These are phyloP conservation scores for Mus spretus DNA, from an alignment of 2,797 vertebrate species.

Conservation along the genomic window DNA sequence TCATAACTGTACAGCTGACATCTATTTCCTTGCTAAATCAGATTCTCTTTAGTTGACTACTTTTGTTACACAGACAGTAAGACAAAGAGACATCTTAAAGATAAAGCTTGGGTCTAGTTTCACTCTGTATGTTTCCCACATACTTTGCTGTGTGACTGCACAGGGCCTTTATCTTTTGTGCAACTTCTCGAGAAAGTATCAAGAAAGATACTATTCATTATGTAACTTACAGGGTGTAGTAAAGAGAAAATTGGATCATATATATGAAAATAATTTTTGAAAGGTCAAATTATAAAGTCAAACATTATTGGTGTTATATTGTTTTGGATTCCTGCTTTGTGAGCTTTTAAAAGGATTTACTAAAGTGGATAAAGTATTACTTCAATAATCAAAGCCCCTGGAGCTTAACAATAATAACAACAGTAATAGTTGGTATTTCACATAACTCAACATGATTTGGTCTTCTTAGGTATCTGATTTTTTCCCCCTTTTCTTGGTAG, in stretches of 20 bases:
- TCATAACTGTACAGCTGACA: background rate
- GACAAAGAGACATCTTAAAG: conserved; percentile 33
- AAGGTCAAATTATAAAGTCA: conserved; percentile 60
- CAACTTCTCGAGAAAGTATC: background rate
- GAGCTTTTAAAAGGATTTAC: conserved; percentile 62
- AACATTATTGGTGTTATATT: conserved; percentile 40
- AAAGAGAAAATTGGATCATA: conserved; percentile 46
- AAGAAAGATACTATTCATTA: conserved; percentile 52
- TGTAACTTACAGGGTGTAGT: background rate
- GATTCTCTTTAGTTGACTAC: conserved; percentile 9
- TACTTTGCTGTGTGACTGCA: background rate
- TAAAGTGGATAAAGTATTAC: conserved; percentile 59
- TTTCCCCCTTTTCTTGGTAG: background rate
- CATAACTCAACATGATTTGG: background rate
- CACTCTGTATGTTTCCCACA: background rate
- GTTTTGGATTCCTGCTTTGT: conserved; percentile 47
- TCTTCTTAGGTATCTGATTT: background rate
- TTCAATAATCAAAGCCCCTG: conserved; percentile 63
- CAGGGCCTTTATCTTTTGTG: background rate
- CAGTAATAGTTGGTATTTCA: conserved; percentile 36
- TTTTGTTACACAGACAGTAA: conserved; percentile 40
- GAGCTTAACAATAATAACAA: conserved; percentile 33
- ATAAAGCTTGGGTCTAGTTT: conserved; percentile 40
- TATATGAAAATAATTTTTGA: conserved; percentile 54
- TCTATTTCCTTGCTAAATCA: conserved; percentile 51